These are phyloP conservation scores for Leucophenga montana DNA, from an alignment of 2,888 invertebrate genomes.

Conservation along the genomic window DNA sequence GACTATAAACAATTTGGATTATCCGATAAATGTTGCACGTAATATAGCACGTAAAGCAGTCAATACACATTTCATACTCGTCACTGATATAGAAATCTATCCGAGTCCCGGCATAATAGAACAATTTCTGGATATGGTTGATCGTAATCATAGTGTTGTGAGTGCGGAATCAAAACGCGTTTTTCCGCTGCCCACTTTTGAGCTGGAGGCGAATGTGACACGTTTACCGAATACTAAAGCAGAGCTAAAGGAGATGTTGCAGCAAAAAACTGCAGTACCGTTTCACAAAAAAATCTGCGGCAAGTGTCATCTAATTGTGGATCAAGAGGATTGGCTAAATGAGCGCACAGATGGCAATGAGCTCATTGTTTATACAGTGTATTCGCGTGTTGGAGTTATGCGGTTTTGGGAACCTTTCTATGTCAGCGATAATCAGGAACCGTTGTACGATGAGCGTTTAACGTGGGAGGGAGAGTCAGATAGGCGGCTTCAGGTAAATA, in stretches of 20 bases:
- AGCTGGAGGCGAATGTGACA: conserved; percentile 42
- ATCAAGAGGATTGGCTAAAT: conserved; percentile 52
- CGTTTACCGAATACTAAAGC: conserved; percentile 70
- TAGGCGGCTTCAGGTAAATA: conserved; percentile 65
- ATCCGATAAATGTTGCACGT: conserved; percentile 90
- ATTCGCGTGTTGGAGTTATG: too few relatives aligned
- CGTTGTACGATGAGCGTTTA: conserved; percentile 89
- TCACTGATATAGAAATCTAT: conserved; percentile 90
- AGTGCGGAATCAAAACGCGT: conserved; percentile 43
- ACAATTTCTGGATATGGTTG: conserved; percentile 86
- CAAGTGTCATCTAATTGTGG: conserved; percentile 56
- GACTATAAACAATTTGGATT: conserved; percentile 79
- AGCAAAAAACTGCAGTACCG: conserved; percentile 41
- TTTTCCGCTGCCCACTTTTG: conserved; percentile 60
- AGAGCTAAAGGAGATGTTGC: conserved; percentile 51
- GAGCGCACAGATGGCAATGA: conserved; percentile 32
- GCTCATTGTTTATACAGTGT: conserved; percentile 77
- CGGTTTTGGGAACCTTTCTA: conserved; percentile 96
- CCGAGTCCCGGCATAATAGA: conserved; percentile 85
- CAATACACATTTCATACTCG: conserved; percentile 84
- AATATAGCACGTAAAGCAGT: conserved; percentile 87
- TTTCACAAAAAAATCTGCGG: conserved; percentile 58
- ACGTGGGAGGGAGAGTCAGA: conserved; percentile 89
- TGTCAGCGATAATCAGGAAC: conserved; percentile 90
- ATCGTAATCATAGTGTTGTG: conserved; percentile 77